Conservation (phyloP, 2,888 invertebrate species). For the Drosophila histrio region DNA sequence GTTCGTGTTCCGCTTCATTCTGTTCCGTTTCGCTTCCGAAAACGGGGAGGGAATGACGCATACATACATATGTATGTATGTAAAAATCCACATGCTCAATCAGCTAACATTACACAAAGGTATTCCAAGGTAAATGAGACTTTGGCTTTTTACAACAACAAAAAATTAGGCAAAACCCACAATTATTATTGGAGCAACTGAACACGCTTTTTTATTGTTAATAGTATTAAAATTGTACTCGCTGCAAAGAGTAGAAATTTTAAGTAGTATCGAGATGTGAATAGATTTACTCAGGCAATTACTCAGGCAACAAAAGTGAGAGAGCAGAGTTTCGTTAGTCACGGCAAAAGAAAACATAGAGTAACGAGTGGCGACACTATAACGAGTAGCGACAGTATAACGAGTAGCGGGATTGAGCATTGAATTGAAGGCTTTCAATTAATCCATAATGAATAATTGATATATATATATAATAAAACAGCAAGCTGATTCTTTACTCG, state of each 20-base stretch:
- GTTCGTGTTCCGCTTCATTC: slow-evolving; percentile 32
- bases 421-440: neutral
- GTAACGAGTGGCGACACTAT: too few relatives aligned
- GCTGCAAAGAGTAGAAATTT: too few relatives aligned
- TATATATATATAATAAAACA: neutral
- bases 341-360: too few relatives aligned
- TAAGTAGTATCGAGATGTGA: too few relatives aligned
- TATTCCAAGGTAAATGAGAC: slow-evolving; percentile 14
- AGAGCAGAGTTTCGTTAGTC: too few relatives aligned
- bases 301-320: too few relatives aligned
- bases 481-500: neutral
- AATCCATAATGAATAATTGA: accelerated
- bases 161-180: neutral
- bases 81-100: slow-evolving; percentile 18
- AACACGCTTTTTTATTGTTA: neutral
- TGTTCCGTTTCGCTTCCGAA: slow-evolving; percentile 29
- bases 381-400: neutral
- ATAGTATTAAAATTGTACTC: too few relatives aligned
- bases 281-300: too few relatives aligned
- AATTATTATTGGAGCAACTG: neutral
- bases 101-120: slow-evolving; percentile 9
- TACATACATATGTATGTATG: too few relatives aligned
- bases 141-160: neutral
- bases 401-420: neutral
- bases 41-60: slow-evolving; percentile 10